phyloP scores from a whole-genome alignment of 2,797 vertebrate genomes.

The Neosalanx taihuensis region DNA sequence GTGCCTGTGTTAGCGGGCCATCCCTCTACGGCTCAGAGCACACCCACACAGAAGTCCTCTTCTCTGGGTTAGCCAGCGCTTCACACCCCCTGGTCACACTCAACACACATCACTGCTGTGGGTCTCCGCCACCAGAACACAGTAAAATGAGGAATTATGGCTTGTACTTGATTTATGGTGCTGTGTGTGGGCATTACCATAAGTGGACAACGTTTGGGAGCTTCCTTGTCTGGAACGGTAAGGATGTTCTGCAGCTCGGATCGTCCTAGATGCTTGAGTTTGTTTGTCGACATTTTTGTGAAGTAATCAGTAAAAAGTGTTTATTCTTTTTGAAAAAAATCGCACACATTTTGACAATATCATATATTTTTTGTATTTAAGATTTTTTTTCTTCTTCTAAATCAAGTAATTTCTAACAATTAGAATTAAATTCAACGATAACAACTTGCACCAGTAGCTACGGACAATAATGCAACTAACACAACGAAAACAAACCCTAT shows the following conservation, averaged over 20 bases:
- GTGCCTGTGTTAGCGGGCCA: too few species aligned
- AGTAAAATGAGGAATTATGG: not conserved
- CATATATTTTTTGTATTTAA: not conserved
- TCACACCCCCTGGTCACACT: not conserved
- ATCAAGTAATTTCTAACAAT: not conserved
- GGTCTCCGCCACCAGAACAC: too few species aligned
- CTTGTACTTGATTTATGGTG: not conserved
- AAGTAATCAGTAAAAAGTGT: too few species aligned
- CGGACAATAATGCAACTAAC: not conserved
- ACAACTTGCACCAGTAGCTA: too few species aligned
- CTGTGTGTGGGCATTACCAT: not conserved
- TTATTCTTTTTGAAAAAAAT: not conserved
- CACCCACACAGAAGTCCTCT: conserved; percentile 10
- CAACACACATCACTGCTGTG: too few species aligned
- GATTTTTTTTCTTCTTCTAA: not conserved
- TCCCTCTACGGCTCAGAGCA: not conserved
- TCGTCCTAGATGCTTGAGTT: too few species aligned
- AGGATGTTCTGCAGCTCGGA: too few species aligned
- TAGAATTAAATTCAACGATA: not conserved
- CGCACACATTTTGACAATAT: not conserved
- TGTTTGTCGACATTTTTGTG: too few species aligned
- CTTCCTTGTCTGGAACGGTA: not conserved
- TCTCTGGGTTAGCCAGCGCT: not conserved
- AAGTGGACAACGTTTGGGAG: not conserved
- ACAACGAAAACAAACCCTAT: not conserved